phyloP scores from a whole-genome alignment of 2,797 vertebrate species.

The Gambusia yucatana region DNA sequence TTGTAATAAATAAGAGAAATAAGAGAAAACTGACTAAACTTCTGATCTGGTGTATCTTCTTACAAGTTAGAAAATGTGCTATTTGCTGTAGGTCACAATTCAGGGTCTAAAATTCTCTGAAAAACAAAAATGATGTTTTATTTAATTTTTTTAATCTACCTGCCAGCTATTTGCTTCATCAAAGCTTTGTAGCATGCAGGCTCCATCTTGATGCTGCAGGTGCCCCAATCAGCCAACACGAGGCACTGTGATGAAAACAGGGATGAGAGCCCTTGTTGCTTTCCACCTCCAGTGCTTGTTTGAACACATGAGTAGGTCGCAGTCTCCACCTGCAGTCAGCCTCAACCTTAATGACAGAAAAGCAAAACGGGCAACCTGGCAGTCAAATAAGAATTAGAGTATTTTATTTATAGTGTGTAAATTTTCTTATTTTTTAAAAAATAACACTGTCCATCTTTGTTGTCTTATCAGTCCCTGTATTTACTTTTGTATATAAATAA shows the following conservation, averaged over 20 bases:
- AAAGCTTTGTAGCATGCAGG: conserved; percentile 1
- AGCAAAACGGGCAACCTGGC: background rate
- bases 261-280: conserved; percentile 14
- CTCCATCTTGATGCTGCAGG: conserved; percentile 21
- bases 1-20: conserved; percentile 10
- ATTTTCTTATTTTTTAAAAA: background rate
- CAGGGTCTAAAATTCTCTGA: background rate
- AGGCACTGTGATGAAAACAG: conserved; percentile 18
- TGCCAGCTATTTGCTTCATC: conserved; percentile 36
- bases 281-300: conserved; percentile 15
- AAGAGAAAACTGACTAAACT: conserved; percentile 18
- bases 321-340: background rate
- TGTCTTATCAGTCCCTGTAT: background rate
- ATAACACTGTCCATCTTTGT: background rate
- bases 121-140: background rate
- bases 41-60: conserved; percentile 24
- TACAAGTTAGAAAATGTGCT: background rate
- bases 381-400: conserved; percentile 4
- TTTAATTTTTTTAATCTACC: conserved; percentile 15
- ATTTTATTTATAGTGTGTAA: background rate
- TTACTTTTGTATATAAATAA: background rate
- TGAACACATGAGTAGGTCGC: conserved; percentile 8
- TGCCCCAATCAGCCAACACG: conserved; percentile 20
- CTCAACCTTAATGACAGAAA: background rate
- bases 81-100: conserved; percentile 8